Evolutionary conservation across 1,140 invertebrate genomes (phyloP).

Genomic region (Diabrotica virgifera): DNA sequence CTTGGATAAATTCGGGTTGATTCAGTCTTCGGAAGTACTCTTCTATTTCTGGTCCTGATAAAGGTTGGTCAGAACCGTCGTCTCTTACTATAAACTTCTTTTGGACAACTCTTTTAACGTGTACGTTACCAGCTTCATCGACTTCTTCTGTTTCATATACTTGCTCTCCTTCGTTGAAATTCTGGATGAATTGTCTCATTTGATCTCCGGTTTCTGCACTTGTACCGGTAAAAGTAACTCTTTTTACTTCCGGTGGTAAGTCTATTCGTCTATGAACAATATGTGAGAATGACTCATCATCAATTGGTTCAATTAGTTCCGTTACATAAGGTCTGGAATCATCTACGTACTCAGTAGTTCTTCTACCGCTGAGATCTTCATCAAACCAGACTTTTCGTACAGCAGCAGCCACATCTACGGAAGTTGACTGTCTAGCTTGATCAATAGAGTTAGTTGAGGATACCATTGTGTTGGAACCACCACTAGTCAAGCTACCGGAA

Average conservation of each 20-base stretch:
- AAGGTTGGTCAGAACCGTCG: slow-evolving; percentile 22
- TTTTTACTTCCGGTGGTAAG: slow-evolving; percentile 53
- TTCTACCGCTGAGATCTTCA: slow-evolving; percentile 36
- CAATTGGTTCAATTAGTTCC: slow-evolving; percentile 51
- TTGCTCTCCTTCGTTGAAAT: slow-evolving; percentile 54
- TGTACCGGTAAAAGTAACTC: slow-evolving; percentile 55
- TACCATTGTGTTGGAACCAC: slow-evolving; percentile 71
- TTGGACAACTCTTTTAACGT: slow-evolving; percentile 52
- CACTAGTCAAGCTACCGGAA: slow-evolving; percentile 77
- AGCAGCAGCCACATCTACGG: slow-evolving; percentile 44
- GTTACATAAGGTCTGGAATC: slow-evolving; percentile 49
- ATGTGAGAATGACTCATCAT: slow-evolving; percentile 47
- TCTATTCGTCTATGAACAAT: slow-evolving; percentile 51
- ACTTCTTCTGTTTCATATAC: slow-evolving; percentile 51
- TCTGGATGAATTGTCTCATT: slow-evolving; percentile 52
- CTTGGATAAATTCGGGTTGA: slow-evolving; percentile 26
- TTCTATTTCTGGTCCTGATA: slow-evolving; percentile 27
- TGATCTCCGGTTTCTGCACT: slow-evolving; percentile 54
- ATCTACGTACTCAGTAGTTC: slow-evolving; percentile 40
- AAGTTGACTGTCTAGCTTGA: slow-evolving; percentile 36
- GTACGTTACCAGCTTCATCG: slow-evolving; percentile 54
- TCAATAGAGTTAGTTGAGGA: slow-evolving; percentile 67
- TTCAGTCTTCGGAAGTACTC: slow-evolving; percentile 30
- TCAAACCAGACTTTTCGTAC: slow-evolving; percentile 49
- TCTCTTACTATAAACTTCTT: slow-evolving; percentile 50